These are phyloP conservation scores for Andricus curvator DNA, from an alignment of 2,888 invertebrate species.

Conservation along the genomic window DNA sequence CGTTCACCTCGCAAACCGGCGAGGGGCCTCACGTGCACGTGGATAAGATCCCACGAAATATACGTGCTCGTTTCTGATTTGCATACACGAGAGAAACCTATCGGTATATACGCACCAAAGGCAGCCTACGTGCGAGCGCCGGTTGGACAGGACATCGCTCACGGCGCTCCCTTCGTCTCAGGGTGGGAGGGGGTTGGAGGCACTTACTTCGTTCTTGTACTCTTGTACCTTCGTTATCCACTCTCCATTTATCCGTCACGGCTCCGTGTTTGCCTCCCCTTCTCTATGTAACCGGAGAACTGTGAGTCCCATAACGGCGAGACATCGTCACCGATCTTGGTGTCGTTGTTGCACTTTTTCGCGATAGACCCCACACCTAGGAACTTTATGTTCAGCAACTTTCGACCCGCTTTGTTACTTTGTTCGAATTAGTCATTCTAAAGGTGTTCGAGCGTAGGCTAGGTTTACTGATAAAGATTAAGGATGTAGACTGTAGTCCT, in stretches of 20 bases:
- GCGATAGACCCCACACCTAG: slow-evolving; percentile 21
- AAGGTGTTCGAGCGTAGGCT: background rate
- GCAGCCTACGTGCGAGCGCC: slow-evolving; percentile 64
- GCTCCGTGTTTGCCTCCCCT: slow-evolving; percentile 49
- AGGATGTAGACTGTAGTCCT: background rate
- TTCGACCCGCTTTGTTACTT: background rate
- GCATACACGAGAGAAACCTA: slow-evolving; percentile 67
- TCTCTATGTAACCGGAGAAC: slow-evolving; percentile 71
- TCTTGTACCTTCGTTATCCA: slow-evolving; percentile 76
- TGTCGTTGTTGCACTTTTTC: slow-evolving; percentile 16
- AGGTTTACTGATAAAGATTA: background rate
- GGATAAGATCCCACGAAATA: slow-evolving; percentile 71
- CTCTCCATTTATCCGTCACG: slow-evolving; percentile 73
- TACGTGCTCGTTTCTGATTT: slow-evolving; percentile 66
- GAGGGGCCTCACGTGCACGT: slow-evolving; percentile 63
- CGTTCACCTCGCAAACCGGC: slow-evolving; percentile 64
- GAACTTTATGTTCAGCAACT: slow-evolving; percentile 10
- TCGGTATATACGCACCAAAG: slow-evolving; percentile 54
- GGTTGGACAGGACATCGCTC: slow-evolving; percentile 72
- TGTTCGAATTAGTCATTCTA: background rate
- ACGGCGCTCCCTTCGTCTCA: slow-evolving; percentile 68
- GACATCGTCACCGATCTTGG: slow-evolving; percentile 43
- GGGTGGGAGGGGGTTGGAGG: slow-evolving; percentile 61
- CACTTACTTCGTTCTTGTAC: slow-evolving; percentile 70
- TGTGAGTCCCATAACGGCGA: slow-evolving; percentile 67